Percentiles rank a stretch among this genome's conserved stretches.
Evolutionary conservation across 2,113 vertebrate genomes (phyloP).

Genomic region (Pseudois nayaur): DNA sequence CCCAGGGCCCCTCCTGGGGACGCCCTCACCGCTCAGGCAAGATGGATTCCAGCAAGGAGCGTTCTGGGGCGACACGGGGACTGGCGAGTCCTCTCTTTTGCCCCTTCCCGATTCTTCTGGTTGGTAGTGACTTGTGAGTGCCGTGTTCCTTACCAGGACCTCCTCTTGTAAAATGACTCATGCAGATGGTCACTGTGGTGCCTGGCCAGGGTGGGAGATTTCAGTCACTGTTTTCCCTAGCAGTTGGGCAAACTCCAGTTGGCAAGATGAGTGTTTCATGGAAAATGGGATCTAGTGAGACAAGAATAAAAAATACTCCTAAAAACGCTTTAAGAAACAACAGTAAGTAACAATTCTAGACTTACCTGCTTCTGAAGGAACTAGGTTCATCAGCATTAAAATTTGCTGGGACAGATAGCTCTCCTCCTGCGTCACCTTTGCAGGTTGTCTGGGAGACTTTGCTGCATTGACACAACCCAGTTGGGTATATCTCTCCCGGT

Average conservation of each 20-base stretch:
- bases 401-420: background rate
- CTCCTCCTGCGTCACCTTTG: background rate
- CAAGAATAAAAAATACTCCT: background rate
- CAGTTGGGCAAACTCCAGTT: background rate
- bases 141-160: fast-evolving
- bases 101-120: fast-evolving
- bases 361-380: background rate
- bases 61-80: fast-evolving
- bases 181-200: fast-evolving
- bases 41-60: fast-evolving
- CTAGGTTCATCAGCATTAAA: background rate
- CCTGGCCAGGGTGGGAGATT: background rate
- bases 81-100: fast-evolving
- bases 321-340: background rate
- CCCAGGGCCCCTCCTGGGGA: background rate
- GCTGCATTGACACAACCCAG: background rate
- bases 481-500: background rate
- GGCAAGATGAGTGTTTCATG: background rate
- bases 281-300: background rate
- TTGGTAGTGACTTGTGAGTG: fast-evolving
- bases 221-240: background rate
- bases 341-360: background rate
- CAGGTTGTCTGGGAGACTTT: background rate
- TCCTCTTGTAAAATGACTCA: fast-evolving
- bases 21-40: background rate